Evolutionary conservation across 2,113 vertebrate genomes (phyloP).

Genomic region (Petaurus breviceps): DNA sequence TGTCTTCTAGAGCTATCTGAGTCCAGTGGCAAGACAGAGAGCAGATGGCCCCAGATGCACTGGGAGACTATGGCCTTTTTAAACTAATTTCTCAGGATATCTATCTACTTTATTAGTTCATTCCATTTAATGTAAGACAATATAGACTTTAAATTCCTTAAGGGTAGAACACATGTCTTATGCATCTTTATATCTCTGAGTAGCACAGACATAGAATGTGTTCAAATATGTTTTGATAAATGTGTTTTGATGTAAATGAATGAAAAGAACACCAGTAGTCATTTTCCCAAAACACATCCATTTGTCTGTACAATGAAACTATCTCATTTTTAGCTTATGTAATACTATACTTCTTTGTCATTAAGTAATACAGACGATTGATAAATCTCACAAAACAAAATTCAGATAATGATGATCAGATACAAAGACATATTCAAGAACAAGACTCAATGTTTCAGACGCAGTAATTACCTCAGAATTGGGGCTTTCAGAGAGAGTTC

Average conservation of each 20-base stretch:
- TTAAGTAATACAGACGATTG: not conserved
- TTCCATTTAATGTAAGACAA: not conserved
- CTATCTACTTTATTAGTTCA: not conserved
- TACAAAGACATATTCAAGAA: not conserved
- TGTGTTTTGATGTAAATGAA: not conserved
- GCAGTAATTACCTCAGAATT: conserved; percentile 76
- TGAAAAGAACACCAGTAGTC: not conserved
- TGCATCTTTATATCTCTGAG: not conserved
- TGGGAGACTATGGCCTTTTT: no score
- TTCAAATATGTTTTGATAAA: not conserved
- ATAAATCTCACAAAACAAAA: not conserved
- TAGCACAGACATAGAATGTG: not conserved
- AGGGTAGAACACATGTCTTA: not conserved
- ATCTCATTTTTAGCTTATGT: not conserved
- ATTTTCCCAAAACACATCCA: not conserved
- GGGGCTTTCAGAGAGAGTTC: conserved; percentile 57
- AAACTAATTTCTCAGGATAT: no score
- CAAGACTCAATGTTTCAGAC: not conserved
- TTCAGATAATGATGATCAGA: not conserved
- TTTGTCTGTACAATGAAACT: not conserved
- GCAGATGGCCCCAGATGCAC: no score
- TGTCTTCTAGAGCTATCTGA: no score
- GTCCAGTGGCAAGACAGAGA: no score
- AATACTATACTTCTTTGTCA: not conserved
- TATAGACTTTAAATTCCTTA: not conserved